Evolutionary conservation across 2,113 vertebrate genomes (phyloP), one percentile per base, ranked within the genome.

Genomic region (Trogon melanurus): DNA sequence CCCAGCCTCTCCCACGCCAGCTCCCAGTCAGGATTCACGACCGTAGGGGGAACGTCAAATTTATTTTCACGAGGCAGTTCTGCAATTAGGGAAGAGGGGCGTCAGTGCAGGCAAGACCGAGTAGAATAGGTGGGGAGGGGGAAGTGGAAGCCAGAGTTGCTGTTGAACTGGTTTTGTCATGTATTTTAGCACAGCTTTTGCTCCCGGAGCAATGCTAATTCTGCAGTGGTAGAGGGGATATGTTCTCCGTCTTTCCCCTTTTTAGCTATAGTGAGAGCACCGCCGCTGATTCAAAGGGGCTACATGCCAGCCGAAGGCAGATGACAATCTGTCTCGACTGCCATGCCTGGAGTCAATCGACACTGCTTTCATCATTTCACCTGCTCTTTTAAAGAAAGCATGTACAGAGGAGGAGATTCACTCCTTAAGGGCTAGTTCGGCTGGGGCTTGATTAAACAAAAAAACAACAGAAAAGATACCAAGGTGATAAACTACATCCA

Each of bases 1-100:
- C 80, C 17, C 53, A 87, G 69, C 20, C 27, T 64, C 60, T 60
- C 60, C 62, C 38, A 41, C 0, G 0, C 16, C 0, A 0, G 26
- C 13, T 74, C 34, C 38, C 38, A 60, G 50, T 8, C 1, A 16
- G 38, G n/a, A 78, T 34, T 23, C 2, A 2, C 6, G 70, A 30
- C 20, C 3, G 1, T 11, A 79, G 19, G 12, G 51, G 53, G 53
- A 70, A 61, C 41, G 13, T 22, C 2, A 32, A 57, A 51, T 89
- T 65, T 17, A 18, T 66, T 86, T 86, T 58, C 48, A 56, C 2
- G 44, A 26, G 25, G 27, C 9, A 47, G 9, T 11, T 66, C 71
- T 82, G 26, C 53, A 71, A 0, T 25, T 57, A 71, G 13, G 76
- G 48, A 86, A 29, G 8, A 72, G 27, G 12, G 10, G 30, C 66